A percentile compares a stretch with the other conserved stretches of the same genome.
phyloP scores from a whole-genome alignment of 64 coral and sea anemone genomes.

The Actinia equina region DNA sequence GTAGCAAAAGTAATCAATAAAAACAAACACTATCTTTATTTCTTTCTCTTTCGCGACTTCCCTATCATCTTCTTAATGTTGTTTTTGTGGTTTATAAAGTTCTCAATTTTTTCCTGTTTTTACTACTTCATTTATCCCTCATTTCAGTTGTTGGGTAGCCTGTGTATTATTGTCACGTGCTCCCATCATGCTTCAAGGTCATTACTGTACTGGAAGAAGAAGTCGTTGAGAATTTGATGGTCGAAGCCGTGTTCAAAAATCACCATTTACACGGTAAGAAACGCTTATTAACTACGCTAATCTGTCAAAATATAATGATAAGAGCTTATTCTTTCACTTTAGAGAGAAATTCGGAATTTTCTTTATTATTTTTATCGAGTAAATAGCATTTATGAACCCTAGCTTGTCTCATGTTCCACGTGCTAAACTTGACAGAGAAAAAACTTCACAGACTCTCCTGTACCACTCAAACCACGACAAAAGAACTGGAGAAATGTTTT shows the following conservation, averaged over 20 bases:
- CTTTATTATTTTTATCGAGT: background rate
- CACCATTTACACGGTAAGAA: slow-evolving; percentile 2
- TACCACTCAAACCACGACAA: too few species aligned
- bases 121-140: too few species aligned
- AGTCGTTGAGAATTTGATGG: background rate
- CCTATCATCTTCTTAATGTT: too few species aligned
- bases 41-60: too few species aligned
- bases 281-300: background rate
- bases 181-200: background rate
- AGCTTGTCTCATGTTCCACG: background rate
- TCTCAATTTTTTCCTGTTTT: too few species aligned
- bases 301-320: background rate
- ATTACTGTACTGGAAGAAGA: background rate
- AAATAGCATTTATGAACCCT: background rate
- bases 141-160: too few species aligned
- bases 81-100: too few species aligned
- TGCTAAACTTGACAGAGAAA: background rate
- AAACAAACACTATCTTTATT: too few species aligned
- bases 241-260: background rate
- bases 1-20: too few species aligned
- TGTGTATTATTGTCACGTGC: background rate
- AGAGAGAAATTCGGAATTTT: background rate
- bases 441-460: too few species aligned
- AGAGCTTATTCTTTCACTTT: background rate
- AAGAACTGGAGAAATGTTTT: too few species aligned